Base-by-base conservation (phyloP, 2,797 vertebrate genomes). In the Myripristis jacobus region DNA sequence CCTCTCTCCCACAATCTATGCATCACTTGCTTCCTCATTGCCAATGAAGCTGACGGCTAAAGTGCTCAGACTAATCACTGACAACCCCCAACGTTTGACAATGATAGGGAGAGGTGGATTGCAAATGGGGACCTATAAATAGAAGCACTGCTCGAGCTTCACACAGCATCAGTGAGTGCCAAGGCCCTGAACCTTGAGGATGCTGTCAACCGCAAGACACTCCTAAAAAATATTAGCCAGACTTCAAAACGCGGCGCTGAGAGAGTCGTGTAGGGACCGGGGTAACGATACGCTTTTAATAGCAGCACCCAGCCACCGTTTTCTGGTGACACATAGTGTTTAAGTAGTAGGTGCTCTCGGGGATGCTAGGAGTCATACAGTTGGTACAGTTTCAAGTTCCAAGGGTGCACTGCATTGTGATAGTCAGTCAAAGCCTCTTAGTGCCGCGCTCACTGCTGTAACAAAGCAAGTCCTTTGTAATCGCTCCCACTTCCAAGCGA, bases 11-110 rank as follows among this genome's bases (percentile, higher is more conserved):
- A 59, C 65, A 54, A 80, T 75, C 75, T 73, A 77, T 82, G 84
- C 71, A 84, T 83, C 75, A 64, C 59, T 81, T 80, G 41, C 68
- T 54, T 63, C 62, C 66, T 70, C 69, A 63, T 1, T 66, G 60
- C 47, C 63, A 79, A 67, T 70, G 22, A 36, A 66, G 72, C 73
- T 67, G 75, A 83, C 65, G 73, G 78, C 80, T 82, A 69, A 83
- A 87, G 67, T 75, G 70, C 83, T 77, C 29, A n/a, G 58, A 75
- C 61, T 79, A 73, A 72, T 71, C 78, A 77, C 74, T 67, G 79
- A 81, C 66, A 66, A 57, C 60, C 54, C 51, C 82, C 77, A 80
- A 83, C 85, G 83, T 86, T 76, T 86, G 81, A 87, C 84, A 73
- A 63, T 52, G 80, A 79, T 66, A 72, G 62, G 66, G 64, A 77